These are phyloP conservation scores for Drosophila siamana DNA, from an alignment of 2,888 invertebrate genomes.

Conservation along the genomic window DNA sequence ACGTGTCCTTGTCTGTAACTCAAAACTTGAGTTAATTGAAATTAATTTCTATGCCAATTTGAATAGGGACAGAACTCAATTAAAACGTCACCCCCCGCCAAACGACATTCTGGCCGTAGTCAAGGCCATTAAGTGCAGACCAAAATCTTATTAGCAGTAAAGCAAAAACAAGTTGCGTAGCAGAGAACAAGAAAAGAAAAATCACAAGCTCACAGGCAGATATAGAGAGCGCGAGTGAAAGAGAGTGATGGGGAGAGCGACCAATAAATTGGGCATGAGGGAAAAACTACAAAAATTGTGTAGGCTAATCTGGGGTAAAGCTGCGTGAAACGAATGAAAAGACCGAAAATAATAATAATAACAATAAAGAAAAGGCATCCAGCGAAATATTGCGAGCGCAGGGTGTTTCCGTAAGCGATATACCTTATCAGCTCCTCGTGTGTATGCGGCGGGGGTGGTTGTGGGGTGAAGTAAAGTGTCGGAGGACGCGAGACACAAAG, in stretches of 20 bases:
- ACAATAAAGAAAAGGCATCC: constrained; percentile 62
- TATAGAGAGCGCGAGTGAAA: not conserved
- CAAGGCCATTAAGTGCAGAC: constrained; percentile 72
- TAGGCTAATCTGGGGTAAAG: constrained; percentile 77
- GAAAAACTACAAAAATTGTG: constrained; percentile 51
- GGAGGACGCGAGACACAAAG: constrained; percentile 75
- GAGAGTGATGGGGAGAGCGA: constrained; percentile 11
- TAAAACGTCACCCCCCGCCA: constrained; percentile 49
- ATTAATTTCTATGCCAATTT: constrained; percentile 78
- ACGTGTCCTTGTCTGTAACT: constrained; percentile 39
- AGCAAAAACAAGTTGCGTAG: constrained; percentile 44
- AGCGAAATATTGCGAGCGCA: constrained; percentile 29
- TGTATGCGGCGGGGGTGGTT: not conserved
- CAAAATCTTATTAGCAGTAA: constrained; percentile 83
- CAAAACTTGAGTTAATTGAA: constrained; percentile 74
- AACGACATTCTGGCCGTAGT: constrained; percentile 4
- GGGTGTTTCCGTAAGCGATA: constrained; percentile 66
- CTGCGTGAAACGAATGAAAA: constrained; percentile 82
- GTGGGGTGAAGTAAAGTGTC: constrained; percentile 37
- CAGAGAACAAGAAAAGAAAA: constrained; percentile 30
- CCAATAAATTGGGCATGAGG: constrained; percentile 24
- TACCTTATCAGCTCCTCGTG: constrained; percentile 64
- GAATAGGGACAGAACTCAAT: constrained; percentile 71
- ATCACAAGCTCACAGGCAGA: constrained; percentile 45
- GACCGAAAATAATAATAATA: constrained; percentile 77